Evolutionary conservation across 2,888 invertebrate species (phyloP).

Genomic region (Apotomis turbidana): DNA sequence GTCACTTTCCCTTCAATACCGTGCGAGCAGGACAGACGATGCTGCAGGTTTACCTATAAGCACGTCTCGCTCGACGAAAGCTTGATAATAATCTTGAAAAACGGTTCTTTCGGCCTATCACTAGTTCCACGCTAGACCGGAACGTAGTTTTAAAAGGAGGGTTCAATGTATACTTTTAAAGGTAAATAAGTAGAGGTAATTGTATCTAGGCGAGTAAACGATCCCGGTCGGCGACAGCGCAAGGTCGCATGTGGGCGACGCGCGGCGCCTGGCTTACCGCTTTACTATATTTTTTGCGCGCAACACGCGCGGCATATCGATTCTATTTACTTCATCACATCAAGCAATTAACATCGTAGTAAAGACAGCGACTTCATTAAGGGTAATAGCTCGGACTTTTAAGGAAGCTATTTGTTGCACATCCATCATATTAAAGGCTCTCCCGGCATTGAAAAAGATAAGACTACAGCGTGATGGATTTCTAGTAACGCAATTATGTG

Average conservation of each 20-base stretch:
- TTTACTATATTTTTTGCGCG: conserved; percentile 24
- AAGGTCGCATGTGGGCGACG: conserved; percentile 71
- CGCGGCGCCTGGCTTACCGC: conserved; percentile 45
- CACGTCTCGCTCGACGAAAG: no score
- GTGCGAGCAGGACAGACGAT: no score
- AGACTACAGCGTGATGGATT: conserved; percentile 27
- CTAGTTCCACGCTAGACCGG: not conserved
- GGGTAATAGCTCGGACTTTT: conserved; percentile 19
- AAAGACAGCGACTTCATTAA: conserved; percentile 31
- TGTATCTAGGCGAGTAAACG: conserved; percentile 73
- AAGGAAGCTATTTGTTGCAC: conserved; percentile 15
- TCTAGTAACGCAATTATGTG: conserved; percentile 20
- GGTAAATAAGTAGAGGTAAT: conserved; percentile 53
- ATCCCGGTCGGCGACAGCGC: conserved; percentile 67
- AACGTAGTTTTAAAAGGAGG: conserved; percentile 40
- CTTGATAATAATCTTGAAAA: not conserved
- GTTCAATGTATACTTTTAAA: conserved; percentile 54
- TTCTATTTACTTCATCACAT: conserved; percentile 28
- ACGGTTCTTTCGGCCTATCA: not conserved
- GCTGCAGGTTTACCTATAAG: no score
- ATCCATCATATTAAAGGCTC: not conserved
- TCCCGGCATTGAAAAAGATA: conserved; percentile 20
- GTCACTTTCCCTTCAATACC: no score
- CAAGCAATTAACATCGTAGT: conserved; percentile 33
- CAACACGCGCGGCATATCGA: conserved; percentile 30